These are phyloP conservation scores for Rafetus swinhoei DNA, from an alignment of 2,113 vertebrate species.

Conservation along the genomic window DNA sequence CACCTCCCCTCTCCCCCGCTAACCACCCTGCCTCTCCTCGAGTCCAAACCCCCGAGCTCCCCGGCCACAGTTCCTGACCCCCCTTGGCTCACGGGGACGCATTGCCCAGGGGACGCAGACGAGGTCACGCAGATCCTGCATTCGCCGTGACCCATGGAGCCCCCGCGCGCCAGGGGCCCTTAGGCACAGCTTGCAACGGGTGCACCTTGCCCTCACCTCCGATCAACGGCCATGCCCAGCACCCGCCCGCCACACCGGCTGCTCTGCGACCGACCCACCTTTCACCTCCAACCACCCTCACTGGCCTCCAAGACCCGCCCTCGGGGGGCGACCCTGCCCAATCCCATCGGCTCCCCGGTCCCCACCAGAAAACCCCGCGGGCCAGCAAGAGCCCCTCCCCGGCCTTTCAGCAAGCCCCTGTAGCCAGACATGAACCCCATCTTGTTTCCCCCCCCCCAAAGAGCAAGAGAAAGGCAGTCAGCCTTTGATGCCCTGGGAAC, in stretches of 20 bases:
- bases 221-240: fast-evolving
- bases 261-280: background rate
- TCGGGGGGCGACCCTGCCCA: too few relatives aligned
- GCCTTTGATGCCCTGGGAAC: too few relatives aligned
- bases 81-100: too few relatives aligned
- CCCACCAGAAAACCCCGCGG: fast-evolving
- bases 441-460: too few relatives aligned
- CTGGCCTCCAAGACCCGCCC: background rate
- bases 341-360: background rate
- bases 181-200: background rate
- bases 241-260: background rate
- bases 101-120: too few relatives aligned
- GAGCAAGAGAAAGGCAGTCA: too few relatives aligned
- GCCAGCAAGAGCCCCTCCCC: background rate
- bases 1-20: background rate
- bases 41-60: too few relatives aligned
- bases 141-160: background rate
- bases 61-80: too few relatives aligned
- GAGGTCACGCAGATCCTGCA: fast-evolving
- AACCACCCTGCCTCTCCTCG: background rate
- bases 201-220: background rate
- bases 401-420: background rate
- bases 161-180: background rate
- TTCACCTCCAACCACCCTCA: background rate
- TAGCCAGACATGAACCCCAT: too few relatives aligned